Evolutionary conservation across 2,888 invertebrate genomes (phyloP).

Genomic region (Perizoma flavofasciatum): DNA sequence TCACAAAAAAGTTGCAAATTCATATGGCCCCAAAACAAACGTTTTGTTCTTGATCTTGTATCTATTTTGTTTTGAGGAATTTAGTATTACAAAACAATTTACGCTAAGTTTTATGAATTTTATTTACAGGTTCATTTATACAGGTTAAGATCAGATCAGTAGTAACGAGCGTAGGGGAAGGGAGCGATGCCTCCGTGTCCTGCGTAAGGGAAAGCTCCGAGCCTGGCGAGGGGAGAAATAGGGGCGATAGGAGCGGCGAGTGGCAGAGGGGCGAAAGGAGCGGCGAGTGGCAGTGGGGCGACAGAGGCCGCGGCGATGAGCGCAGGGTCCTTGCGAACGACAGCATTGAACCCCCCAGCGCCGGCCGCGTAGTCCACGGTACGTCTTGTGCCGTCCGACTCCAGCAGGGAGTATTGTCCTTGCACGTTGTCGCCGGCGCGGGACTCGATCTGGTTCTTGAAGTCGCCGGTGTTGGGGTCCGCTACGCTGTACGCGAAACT

Average conservation of each 20-base stretch:
- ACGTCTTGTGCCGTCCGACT: slow-evolving; percentile 79
- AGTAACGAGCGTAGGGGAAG: slow-evolving; percentile 41
- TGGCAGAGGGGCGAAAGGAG: slow-evolving; percentile 18
- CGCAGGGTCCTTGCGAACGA: slow-evolving; percentile 75
- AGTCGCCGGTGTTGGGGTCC: slow-evolving; percentile 78
- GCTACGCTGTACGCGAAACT: slow-evolving; percentile 79
- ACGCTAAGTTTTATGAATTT: not conserved
- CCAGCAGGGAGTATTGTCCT: slow-evolving; percentile 66
- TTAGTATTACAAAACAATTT: too few relatives aligned
- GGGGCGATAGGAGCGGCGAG: slow-evolving; percentile 28
- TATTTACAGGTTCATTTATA: slow-evolving; percentile 31
- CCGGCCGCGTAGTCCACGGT: slow-evolving; percentile 82
- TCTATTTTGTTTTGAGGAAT: too few relatives aligned
- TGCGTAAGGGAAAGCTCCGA: slow-evolving; percentile 38
- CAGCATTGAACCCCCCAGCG: slow-evolving; percentile 79
- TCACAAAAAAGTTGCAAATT: too few relatives aligned
- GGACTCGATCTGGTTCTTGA: slow-evolving; percentile 71
- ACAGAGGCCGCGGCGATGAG: slow-evolving; percentile 49
- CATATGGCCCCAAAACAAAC: too few relatives aligned
- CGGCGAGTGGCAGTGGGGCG: slow-evolving; percentile 36
- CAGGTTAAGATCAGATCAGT: slow-evolving; percentile 34
- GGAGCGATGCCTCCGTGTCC: slow-evolving; percentile 31
- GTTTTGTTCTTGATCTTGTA: too few relatives aligned
- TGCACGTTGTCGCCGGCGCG: slow-evolving; percentile 50
- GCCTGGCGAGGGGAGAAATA: slow-evolving; percentile 23